Evolutionary conservation across 1,140 invertebrate species (phyloP).

Genomic region (Hyposmocoma kahamanoa): DNA sequence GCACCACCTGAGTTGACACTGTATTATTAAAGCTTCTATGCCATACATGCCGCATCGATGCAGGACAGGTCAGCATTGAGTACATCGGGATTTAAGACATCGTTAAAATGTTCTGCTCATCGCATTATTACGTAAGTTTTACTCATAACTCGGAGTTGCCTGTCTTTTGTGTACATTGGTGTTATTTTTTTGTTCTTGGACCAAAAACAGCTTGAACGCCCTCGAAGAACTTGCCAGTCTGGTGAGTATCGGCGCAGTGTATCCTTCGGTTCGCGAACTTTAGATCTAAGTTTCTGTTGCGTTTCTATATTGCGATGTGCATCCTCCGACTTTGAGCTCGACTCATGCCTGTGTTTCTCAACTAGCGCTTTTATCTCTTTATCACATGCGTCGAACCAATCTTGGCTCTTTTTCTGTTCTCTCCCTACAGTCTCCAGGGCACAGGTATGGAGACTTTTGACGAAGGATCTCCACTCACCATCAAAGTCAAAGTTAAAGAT

Average conservation of each 20-base stretch:
- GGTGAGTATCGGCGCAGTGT: slow-evolving; percentile 19
- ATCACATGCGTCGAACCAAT: slow-evolving; percentile 15
- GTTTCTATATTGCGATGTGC: not conserved
- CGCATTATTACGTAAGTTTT: slow-evolving; percentile 9
- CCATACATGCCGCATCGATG: no score
- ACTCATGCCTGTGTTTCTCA: slow-evolving; percentile 8
- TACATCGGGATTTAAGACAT: slow-evolving; percentile 16
- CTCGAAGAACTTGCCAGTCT: slow-evolving; percentile 18
- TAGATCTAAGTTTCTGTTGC: slow-evolving; percentile 9
- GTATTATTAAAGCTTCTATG: no score
- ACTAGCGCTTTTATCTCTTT: slow-evolving; percentile 7
- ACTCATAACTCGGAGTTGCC: slow-evolving; percentile 4
- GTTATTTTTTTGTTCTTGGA: slow-evolving; percentile 10
- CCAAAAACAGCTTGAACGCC: slow-evolving; percentile 11
- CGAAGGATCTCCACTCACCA: not conserved
- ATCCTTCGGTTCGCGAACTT: slow-evolving; percentile 17
- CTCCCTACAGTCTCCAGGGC: not conserved
- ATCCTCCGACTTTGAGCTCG: not conserved
- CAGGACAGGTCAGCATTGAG: slow-evolving; percentile 9
- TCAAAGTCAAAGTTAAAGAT: not conserved
- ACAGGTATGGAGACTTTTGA: not conserved
- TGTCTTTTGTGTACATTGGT: slow-evolving; percentile 12
- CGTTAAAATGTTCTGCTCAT: slow-evolving; percentile 17
- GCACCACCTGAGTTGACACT: no score
- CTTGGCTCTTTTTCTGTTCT: not conserved